Evolutionary conservation across 23 tunicate genomes (phyloP).

Genomic region (Styela clava): DNA sequence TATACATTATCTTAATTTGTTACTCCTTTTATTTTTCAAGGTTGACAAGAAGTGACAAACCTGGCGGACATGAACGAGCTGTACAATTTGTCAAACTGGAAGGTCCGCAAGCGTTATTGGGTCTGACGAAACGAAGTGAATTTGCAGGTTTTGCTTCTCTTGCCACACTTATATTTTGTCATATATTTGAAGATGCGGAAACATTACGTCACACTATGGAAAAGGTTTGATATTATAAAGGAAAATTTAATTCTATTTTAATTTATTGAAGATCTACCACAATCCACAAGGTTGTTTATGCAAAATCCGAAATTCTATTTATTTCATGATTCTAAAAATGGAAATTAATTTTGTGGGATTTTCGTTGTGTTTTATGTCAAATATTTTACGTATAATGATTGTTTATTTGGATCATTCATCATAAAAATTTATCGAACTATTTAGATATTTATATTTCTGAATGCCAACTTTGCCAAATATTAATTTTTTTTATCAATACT

Average conservation of each 20-base stretch:
- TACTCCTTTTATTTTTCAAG: no score
- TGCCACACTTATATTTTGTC: constrained; percentile 81
- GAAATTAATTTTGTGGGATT: no score
- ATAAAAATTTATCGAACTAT: no score
- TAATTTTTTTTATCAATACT: no score
- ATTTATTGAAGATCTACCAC: background rate
- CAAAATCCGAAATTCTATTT: background rate
- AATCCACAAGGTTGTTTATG: background rate
- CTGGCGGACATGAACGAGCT: constrained; percentile 79
- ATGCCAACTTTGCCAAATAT: no score
- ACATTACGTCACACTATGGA: constrained; percentile 69
- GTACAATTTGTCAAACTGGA: constrained; percentile 69
- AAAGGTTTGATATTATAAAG: constrained; percentile 51
- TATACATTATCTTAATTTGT: no score
- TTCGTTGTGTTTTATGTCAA: no score
- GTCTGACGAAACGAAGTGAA: constrained; percentile 57
- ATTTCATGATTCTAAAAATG: background rate
- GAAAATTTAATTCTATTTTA: background rate
- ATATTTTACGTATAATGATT: no score
- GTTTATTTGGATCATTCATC: no score
- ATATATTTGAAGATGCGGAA: constrained; percentile 79
- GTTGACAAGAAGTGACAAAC: constrained; percentile 59
- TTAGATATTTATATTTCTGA: no score
- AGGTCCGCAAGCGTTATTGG: constrained; percentile 71
- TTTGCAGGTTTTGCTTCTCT: constrained; percentile 91